Percentiles rank a stretch among this genome's conserved stretches.
Conservation (phyloP, 1,140 invertebrate species). For the Bombus waltoni region DNA sequence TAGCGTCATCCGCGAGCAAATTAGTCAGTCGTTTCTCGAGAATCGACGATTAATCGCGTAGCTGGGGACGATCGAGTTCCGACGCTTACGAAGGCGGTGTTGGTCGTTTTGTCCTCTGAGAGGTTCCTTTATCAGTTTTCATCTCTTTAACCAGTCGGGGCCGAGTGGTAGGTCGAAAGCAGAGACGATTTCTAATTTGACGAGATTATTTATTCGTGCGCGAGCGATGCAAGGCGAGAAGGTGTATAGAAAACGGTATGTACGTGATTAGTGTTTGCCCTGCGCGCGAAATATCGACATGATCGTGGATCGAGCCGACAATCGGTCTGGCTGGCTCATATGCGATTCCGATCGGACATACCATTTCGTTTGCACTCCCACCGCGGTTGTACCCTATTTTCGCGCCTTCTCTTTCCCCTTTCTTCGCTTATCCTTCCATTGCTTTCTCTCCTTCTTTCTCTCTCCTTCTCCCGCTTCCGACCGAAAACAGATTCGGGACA, state of each 20-base stretch:
- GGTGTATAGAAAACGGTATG: conserved; percentile 54
- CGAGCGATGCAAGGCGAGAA: neutral
- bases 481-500: conserved; percentile 74
- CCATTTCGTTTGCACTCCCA: conserved; percentile 55
- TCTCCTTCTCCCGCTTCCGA: conserved; percentile 53
- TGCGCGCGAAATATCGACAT: conserved; percentile 46
- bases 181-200: conserved; percentile 48
- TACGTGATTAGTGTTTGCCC: conserved; percentile 60
- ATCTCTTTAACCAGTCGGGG: too few species aligned
- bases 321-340: conserved; percentile 62
- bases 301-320: conserved; percentile 9
- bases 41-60: neutral
- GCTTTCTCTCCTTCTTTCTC: neutral
- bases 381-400: conserved; percentile 56
- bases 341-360: conserved; percentile 65
- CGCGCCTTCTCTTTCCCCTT: conserved; percentile 39
- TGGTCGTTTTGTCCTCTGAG: neutral
- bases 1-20: too few species aligned
- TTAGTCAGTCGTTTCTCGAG: too few species aligned
- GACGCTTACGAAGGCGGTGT: neutral
- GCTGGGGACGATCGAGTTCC: neutral
- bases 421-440: neutral
- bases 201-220: conserved; percentile 44
- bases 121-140: too few species aligned
- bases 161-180: neutral